A percentile compares a stretch with the other conserved stretches of the same genome.
Conservation (phyloP, 2,113 vertebrate species). For the Syrmaticus mikado region DNA sequence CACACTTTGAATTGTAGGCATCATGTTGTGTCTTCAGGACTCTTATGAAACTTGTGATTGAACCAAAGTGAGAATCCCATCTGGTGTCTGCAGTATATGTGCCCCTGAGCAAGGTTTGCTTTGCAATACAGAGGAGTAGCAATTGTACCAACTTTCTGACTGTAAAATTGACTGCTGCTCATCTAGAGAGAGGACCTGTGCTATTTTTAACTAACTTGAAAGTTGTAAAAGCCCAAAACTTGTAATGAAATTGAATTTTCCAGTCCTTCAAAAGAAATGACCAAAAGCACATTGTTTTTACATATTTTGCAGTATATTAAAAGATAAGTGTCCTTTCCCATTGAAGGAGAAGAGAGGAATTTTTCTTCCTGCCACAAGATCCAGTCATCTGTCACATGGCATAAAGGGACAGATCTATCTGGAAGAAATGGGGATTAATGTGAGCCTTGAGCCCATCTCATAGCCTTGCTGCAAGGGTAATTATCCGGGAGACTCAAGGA, state of each 20-base stretch:
- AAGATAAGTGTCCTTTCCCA: not conserved
- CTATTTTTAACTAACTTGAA: not conserved
- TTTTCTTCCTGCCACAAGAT: not conserved
- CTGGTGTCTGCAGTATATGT: fast-evolving
- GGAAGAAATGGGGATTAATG: not conserved
- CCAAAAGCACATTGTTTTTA: not conserved
- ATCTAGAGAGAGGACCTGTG: not conserved
- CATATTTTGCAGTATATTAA: not conserved
- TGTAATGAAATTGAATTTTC: not conserved
- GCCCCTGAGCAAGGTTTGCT: not conserved
- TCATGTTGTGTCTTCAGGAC: not conserved
- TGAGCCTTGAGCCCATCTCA: not conserved
- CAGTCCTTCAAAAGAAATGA: not conserved
- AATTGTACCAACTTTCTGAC: not conserved
- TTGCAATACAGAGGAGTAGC: not conserved
- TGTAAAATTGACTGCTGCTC: not conserved
- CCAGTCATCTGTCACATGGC: not conserved
- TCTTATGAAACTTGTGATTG: not conserved
- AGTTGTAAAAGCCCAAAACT: not conserved
- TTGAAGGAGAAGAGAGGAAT: not conserved
- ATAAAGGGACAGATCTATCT: not conserved
- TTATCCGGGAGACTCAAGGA: not conserved
- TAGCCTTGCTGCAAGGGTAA: not conserved
- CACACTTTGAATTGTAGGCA: not conserved
- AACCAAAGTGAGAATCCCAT: not conserved